Base-by-base conservation (phyloP, 2,888 invertebrate species). In the Pemphredon lugubris region DNA sequence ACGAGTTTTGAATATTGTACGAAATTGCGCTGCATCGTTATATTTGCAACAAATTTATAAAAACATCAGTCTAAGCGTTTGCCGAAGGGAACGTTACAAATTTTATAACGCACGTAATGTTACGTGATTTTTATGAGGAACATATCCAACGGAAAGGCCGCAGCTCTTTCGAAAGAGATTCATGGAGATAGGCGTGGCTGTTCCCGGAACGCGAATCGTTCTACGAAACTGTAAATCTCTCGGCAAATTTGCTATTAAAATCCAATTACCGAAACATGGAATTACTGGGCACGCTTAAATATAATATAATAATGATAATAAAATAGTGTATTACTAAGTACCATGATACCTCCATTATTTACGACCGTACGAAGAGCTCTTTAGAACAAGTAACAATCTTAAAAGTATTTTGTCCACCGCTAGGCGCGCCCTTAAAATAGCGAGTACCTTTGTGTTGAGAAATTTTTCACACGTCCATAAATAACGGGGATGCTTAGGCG, bases 111-210 rank as follows among this genome's bases (percentile, higher is more conserved):
- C 26, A 2, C 21, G 32, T 23, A 42, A 53, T 40, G 45, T n/a
- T n/a, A n/a, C n/a, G n/a, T n/a, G 14, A 47, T 64, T 60, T 73
- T 73, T 66, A 32, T 20, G 30, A 34, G 45, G 39, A 45, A 50
- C 30, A 48, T 34, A 23, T 11, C 40, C 14, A 55, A 39, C 45
- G 11, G 39, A 58, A 60, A 72, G 44, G 32, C 51, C 40, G 61
- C 20, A 66, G 47, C 73, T 66, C 60, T 51, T 66, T 54, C 73
- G 73, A 73, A 73, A 73, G 73, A 73, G 65, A 73, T 73, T 73
- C 73, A 73, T 73, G 72, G 73, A 20, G 55, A 73, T 73, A 65
- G 72, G 72, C 72, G 72, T 73, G 72, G 72, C 72, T 51, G 57
- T 72, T 73, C 72, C 47, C 3, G 55, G 72, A 73, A 73, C 73